Evolutionary conservation across 2,888 invertebrate genomes (phyloP), one percentile per base, ranked within the genome.

Genomic region (Pterostichus madidus): DNA sequence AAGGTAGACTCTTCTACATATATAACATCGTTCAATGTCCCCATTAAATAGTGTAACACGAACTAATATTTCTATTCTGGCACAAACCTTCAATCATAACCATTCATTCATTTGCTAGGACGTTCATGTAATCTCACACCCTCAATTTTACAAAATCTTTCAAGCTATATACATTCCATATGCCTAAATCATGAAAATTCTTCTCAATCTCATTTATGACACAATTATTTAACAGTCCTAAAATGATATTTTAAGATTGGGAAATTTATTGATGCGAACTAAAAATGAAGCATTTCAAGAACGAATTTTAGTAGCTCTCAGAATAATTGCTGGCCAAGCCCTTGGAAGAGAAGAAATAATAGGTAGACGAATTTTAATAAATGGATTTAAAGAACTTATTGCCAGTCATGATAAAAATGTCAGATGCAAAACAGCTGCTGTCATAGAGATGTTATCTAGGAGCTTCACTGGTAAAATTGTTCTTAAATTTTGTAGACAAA

Each of bases 331-430:
- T 0, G 86, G 86, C 64, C 88, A 90, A 39, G 87, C 87, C 0
- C 87, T 86, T 49, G 91, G 91, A 2, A 89, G 88, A 84, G 86
- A 88, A 49, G 88, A 89, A 0, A 90, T 91, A 84, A 86, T 89
- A 4, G 85, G 86, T 49, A 90, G 90, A 84, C 84, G 86, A 39
- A 76, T 77, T 17, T 86, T 89, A 46, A 83, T 91, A 31, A 84
- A 86, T 32, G 89, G 89, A 84, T 85, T 91, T 76, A 84, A 84
- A 11, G 85, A 84, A 49, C 86, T 88, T 39, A 84, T 90, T 13
- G 87, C 87, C 64, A 91, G 91, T 85, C 78, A 83, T n/a, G 85
- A 86, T 64, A 83, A 85, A 1, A 85, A 85, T 24, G 89, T 91
- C 1, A 87, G 91, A 78, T 84, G 89, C 2, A 89, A 90, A 86